Percentiles rank a stretch among this genome's conserved stretches.
Conservation (phyloP, 2,113 vertebrate genomes). For the Ranitomeya variabilis region DNA sequence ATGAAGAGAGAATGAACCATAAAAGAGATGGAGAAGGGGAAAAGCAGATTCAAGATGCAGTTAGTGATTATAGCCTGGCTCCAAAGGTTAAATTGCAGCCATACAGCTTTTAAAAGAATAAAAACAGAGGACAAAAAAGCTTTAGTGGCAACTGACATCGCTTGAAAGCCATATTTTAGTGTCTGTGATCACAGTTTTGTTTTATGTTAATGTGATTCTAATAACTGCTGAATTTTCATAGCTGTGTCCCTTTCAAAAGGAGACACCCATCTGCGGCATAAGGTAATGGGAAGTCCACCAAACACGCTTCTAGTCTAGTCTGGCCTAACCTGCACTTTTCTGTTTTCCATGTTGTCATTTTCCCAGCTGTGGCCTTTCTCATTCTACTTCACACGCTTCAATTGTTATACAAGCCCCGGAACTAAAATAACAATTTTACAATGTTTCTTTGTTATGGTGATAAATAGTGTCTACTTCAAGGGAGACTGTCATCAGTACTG, state of each 20-base stretch:
- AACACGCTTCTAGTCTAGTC: neutral
- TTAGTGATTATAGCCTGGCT: slow-evolving; percentile 53
- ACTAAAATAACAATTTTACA: neutral
- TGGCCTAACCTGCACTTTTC: slow-evolving; percentile 25
- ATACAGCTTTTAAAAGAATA: slow-evolving; percentile 24
- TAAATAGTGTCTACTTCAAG: neutral
- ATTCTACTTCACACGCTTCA: slow-evolving; percentile 24
- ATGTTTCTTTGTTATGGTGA: slow-evolving; percentile 5
- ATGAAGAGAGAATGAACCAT: slow-evolving; percentile 54
- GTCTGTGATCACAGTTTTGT: slow-evolving; percentile 53
- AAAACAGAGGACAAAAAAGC: slow-evolving; percentile 34
- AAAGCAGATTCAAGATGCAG: slow-evolving; percentile 49
- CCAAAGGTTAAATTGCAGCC: slow-evolving; percentile 44
- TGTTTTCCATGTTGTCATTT: slow-evolving; percentile 20
- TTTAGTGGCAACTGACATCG: slow-evolving; percentile 32
- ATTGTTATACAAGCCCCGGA: slow-evolving; percentile 4
- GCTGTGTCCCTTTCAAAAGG: slow-evolving; percentile 17
- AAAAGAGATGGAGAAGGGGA: slow-evolving; percentile 44
- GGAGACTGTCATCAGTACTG: too few species aligned
- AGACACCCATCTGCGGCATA: slow-evolving; percentile 14
- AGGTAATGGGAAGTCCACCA: slow-evolving; percentile 30
- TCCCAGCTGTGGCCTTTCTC: neutral
- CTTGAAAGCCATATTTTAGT: slow-evolving; percentile 54
- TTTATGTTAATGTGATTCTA: slow-evolving; percentile 53
- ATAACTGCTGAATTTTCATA: slow-evolving; percentile 32